Evolutionary conservation across 2,888 invertebrate genomes (phyloP), one percentile per base, ranked within the genome.

Genomic region (Lepidochrysops patricia): DNA sequence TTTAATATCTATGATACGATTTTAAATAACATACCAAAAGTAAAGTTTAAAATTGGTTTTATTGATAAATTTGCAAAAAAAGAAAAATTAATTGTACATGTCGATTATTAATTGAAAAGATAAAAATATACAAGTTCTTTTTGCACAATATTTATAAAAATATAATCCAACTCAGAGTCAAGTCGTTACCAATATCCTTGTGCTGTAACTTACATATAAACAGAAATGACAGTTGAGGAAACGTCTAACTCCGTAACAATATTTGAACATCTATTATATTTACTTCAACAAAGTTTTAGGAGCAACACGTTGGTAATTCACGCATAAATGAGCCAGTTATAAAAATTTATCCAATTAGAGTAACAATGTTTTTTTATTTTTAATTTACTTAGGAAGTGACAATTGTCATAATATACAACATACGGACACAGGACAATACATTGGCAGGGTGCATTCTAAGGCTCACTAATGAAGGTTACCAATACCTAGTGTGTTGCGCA

Each of bases 161-260:
- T 87, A 88, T 86, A 87, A 85, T 85, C 79, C 77, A 89, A 89
- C 87, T 86, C 86, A 85, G 88, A 88, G n/a, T 88, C 85, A 80
- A 84, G 84, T 84, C 72, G 73, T 81, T 82, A 86, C 87, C 88
- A 89, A 88, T 88, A 88, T 89, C 89, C 89, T 89, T 89, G 89
- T 88, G 89, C 89, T 86, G 77, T 82, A 76, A 73, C 82, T 84
- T 87, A 85, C 69, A 76, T 77, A 73, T 80, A 80, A 84, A 87
- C 82, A 80, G 79, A 86, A 87, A 80, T 74, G 73, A 81, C 74
- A 81, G 77, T 73, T 72, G 79, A 80, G 81, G 82, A 84, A 86
- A 85, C 81, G 83, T 85, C 86, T 87, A 87, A 86, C 84, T 73
- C 80, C 76, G 78, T 86, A 89, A 88, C 86, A 88, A 87, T 86